Base-by-base conservation (phyloP, 1,140 invertebrate species). In the Heliconius melpomene region DNA sequence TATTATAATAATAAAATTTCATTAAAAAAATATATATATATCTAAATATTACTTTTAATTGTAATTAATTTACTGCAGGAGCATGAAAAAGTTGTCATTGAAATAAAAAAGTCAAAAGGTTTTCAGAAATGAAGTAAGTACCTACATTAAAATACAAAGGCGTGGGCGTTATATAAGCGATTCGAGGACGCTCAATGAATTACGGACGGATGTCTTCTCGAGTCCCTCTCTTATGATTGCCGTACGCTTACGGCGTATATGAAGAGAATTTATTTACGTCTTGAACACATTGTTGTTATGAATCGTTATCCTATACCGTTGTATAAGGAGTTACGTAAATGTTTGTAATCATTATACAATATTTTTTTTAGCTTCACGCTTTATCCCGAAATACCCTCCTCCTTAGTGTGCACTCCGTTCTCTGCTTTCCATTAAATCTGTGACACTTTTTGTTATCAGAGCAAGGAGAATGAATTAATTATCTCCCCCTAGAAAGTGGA, bases 131-230 rank as follows among this genome's bases (percentile, higher is more conserved):
- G 16, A 72, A 38, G 29, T 72, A 29, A 38, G 32, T 38, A 38
- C 7, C 2, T 38, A 73, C 36, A 32, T 73, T 73, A 46, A 46
- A 36, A 74, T 54, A 52, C 54, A 70, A 38, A 60, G 36, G 57
- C 57, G 57, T 70, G 75, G 60, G 57, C 36, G 32, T 66, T 54
- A 76, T 40, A 76, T 32, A 76, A 76, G 32, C 60, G 66, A 70
- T 70, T 76, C 75, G 75, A 76, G 75, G 75, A 54, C 70, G 66
- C 50, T 52, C 71, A 73, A 73, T 72, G 71, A 73, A 73, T 60
- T 78, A 78, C 52, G 36, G 52, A 26, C 77, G 77, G 77, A 78
- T 73, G 77, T 78, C 77, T 78, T 57, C 71, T 73, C 50, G 50
- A 73, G 72, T 38, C 71, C 74, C 29, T 66, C 57, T 36, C 77